Evolutionary conservation across 1,140 invertebrate genomes (phyloP).

Genomic region (Trachymyrmex cornetzi): DNA sequence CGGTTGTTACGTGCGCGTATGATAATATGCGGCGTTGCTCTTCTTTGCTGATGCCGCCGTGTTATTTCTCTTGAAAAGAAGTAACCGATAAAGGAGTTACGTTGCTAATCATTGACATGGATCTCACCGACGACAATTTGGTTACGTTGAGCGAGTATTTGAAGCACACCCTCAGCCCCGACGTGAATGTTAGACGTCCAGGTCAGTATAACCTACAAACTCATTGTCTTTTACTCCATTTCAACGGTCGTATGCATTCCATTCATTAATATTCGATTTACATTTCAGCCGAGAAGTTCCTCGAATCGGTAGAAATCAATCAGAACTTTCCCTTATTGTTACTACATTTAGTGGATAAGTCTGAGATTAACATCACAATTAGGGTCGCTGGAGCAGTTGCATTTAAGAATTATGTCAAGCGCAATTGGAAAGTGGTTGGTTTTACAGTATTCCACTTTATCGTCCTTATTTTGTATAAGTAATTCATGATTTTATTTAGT

Average conservation of each 20-base stretch:
- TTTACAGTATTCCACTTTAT: constrained; percentile 38
- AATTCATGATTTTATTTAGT: not conserved
- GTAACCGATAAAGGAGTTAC: not conserved
- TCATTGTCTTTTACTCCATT: not conserved
- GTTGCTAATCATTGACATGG: constrained; percentile 88
- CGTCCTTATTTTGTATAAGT: not conserved
- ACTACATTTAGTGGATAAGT: constrained; percentile 94
- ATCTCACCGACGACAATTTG: constrained; percentile 94
- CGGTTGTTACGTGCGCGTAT: constrained; percentile 27
- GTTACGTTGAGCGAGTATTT: constrained; percentile 93
- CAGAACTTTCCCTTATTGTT: constrained; percentile 96
- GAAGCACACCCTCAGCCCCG: constrained; percentile 95
- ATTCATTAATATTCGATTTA: not conserved
- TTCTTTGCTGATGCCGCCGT: not conserved
- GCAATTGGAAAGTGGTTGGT: constrained; percentile 97
- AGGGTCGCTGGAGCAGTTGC: constrained; percentile 95
- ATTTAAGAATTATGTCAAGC: constrained; percentile 98
- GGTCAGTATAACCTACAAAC: constrained; percentile 88
- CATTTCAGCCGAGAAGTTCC: constrained; percentile 95
- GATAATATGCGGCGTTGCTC: constrained; percentile 27
- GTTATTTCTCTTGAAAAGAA: not conserved
- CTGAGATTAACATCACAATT: constrained; percentile 92
- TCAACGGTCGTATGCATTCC: not conserved
- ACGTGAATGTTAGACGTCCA: constrained; percentile 92
- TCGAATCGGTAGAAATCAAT: constrained; percentile 96